phyloP scores from a whole-genome alignment of 2,113 vertebrate genomes.

The Trichechus manatus region DNA sequence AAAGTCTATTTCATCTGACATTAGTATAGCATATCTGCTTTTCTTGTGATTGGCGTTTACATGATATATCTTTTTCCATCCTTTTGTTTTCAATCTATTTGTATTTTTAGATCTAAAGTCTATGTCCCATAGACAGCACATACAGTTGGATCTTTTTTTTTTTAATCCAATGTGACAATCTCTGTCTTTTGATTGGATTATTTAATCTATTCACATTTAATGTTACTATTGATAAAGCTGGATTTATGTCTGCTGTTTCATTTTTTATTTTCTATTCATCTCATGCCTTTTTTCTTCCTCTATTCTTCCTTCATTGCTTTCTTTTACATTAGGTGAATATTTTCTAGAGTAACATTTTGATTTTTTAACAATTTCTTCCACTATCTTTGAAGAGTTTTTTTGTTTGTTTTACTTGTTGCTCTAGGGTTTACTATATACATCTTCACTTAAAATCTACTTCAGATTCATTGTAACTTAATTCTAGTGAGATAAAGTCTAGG shows the following conservation, averaged over 20 bases:
- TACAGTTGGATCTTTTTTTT: neutral
- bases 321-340: too few species aligned
- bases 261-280: neutral
- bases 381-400: neutral
- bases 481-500: neutral
- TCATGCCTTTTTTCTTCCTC: too few species aligned
- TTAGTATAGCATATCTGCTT: neutral
- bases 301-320: too few species aligned
- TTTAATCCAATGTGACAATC: neutral
- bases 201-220: neutral
- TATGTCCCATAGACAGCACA: neutral
- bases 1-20: neutral
- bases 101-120: neutral
- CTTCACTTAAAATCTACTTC: neutral
- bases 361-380: neutral
- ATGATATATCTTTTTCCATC: neutral
- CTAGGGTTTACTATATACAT: neutral
- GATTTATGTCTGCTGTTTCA: neutral
- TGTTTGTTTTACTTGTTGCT: neutral
- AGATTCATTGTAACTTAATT: neutral
- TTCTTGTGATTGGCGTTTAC: neutral
- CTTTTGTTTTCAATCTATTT: neutral
- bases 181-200: neutral
- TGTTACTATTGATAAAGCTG: neutral
- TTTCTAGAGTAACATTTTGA: neutral